phyloP scores from a whole-genome alignment of 2,113 vertebrate species.

The Cynoglossus semilaevis region DNA sequence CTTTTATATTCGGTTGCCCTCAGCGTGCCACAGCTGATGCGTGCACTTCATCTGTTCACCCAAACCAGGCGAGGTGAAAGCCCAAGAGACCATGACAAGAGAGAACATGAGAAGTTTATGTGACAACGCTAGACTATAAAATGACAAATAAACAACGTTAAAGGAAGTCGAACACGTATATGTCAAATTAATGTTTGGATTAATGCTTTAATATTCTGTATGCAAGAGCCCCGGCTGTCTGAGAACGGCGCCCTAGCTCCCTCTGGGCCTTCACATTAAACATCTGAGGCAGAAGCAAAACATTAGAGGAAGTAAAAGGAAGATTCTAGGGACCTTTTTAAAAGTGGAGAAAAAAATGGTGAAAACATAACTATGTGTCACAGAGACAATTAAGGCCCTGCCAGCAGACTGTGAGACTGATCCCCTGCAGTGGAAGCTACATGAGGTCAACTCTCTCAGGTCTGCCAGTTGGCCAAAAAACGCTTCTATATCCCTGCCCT shows the following conservation, averaged over 20 bases:
- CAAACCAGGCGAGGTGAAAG: constrained; percentile 10
- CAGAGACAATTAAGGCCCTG: constrained; percentile 50
- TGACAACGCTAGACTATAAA: constrained; percentile 18
- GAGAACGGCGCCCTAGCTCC: constrained; percentile 29
- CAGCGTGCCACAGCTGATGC: constrained; percentile 18
- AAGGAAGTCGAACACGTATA: neutral
- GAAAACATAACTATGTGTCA: constrained; percentile 35
- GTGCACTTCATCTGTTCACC: constrained; percentile 14
- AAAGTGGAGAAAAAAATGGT: constrained; percentile 15
- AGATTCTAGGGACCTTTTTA: constrained; percentile 13
- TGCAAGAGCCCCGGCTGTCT: neutral
- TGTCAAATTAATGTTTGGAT: constrained; percentile 39
- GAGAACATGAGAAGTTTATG: constrained; percentile 37
- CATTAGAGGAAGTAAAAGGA: neutral
- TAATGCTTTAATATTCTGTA: constrained; percentile 25
- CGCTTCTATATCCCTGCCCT: constrained; percentile 43
- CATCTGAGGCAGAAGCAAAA: constrained; percentile 25
- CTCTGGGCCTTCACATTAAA: constrained; percentile 16
- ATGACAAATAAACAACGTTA: constrained; percentile 17
- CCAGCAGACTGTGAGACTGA: constrained; percentile 41
- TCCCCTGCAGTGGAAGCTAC: constrained; percentile 42
- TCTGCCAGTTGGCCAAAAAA: constrained; percentile 52
- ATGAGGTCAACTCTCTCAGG: constrained; percentile 53
- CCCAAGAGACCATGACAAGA: constrained; percentile 25
- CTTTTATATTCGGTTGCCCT: neutral